Base-by-base conservation (phyloP, 2,113 vertebrate genomes). In the Pterophyllum scalare region DNA sequence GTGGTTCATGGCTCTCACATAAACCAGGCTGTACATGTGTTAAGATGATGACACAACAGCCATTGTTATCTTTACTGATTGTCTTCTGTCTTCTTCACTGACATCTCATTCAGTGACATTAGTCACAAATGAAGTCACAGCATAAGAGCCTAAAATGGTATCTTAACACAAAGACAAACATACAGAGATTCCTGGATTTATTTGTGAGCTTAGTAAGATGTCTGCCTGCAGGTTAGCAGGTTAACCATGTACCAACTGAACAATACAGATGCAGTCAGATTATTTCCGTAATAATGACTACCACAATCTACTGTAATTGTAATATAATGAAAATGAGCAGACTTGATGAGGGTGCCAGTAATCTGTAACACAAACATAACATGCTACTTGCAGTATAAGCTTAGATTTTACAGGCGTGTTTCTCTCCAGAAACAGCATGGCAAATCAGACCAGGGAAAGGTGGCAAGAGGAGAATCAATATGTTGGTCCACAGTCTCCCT, bases 61-160 rank as follows among this genome's bases (percentile, higher is more conserved):
- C 14, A 31, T 72, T 72, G 33, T 54, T 72, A 54, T 33, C 46
- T 54, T 54, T n/a, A 31, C 1, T 7, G 31, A 26, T 3, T 72
- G 19, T 54, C 67, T 54, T 72, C 52, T 6, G 19, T 70, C 64
- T 49, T 70, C 19, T 72, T 72, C 19, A 8, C 13, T 31, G 17
- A 72, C 65, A 72, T 72, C 6, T 72, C 65, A 52, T 72, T 17
- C 46, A 52, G 46, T n/a, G 46, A 72, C 17, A 70, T 70, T 49
- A 72, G 65, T 19, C 0, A 26, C 43, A 72, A 52, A 8, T 72
- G 26, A 72, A 31, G 46, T 20, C 26, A 14, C 49, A 7, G 46
- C 0, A 52, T 72, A 26, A 31, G 15, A 52, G 43, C 43, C 11
- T 52, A 52, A 52, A 31, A 72, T 52, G 14, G 6, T n/a, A 8